Evolutionary conservation across 2,888 invertebrate species (phyloP), one percentile per base, ranked within the genome.

Genomic region (Eutolmus rufibarbis): DNA sequence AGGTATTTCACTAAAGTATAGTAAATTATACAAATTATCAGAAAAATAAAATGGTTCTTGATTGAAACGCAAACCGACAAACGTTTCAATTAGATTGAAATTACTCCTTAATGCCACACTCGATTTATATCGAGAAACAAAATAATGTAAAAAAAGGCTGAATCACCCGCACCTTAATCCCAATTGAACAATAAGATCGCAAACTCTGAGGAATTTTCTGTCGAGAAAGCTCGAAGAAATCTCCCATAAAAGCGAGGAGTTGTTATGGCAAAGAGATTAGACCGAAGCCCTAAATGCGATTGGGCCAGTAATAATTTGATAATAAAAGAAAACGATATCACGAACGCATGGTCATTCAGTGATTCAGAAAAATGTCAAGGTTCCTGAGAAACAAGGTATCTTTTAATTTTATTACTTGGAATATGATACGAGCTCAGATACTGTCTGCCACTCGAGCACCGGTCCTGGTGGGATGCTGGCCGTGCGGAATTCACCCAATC

Each of bases 321-420:
- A 66, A 66, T 66, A 66, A 66, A 66, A 66, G 66, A 66, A 66
- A 66, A 66, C 66, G 66, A 66, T 66, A 66, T 66, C 66, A 66
- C 66, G 66, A 66, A 66, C 28, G 66, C 28, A 66, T 9, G 28
- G 66, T 66, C 66, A 66, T 66, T 14, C 74, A 74, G 46, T 74
- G 86, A 86, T 74, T 74, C 86, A 76, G 76, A 76, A 74, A 86
- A 86, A 86, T 86, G 76, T 86, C 86, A 86, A 46, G 86, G 86
- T 46, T 86, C 51, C 46, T 66, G 37, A 37, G 66, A 34, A 66
- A 57, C 37, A 57, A 84, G 74, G 74, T 84, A 40, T 86, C 74
- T 40, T 86, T 37, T 43, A 76, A 74, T 76, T 74, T 86, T 86
- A 74, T 86, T 51, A 86, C 74, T 74, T 86, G 86, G 74, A 86